These are phyloP conservation scores for Drosophila melanica DNA, from an alignment of 1,140 invertebrate species.

Conservation along the genomic window DNA sequence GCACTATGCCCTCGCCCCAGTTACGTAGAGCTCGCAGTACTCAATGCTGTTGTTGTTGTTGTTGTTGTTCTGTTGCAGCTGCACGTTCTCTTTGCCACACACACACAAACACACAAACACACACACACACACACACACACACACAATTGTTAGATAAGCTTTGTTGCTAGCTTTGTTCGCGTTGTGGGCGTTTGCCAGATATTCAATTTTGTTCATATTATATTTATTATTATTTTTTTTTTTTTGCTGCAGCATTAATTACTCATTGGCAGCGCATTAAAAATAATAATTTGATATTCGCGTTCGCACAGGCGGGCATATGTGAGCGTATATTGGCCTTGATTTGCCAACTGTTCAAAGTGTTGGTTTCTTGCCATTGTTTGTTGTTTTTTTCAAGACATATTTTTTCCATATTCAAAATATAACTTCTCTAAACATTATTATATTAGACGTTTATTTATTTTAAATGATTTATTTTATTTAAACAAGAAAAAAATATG, in stretches of 20 bases:
- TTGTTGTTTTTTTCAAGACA: background rate
- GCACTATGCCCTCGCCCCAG: constrained; percentile 78
- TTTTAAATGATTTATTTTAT: background rate
- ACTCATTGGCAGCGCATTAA: constrained; percentile 31
- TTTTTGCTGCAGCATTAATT: constrained; percentile 46
- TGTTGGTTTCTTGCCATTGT: background rate
- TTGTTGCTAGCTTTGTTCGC: constrained; percentile 2
- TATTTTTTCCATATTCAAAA: too few species aligned
- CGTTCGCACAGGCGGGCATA: background rate
- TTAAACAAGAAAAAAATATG: background rate
- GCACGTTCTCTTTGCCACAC: constrained; percentile 51
- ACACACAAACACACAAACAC: constrained; percentile 9
- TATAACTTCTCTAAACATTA: too few species aligned
- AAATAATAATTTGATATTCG: constrained; percentile 1
- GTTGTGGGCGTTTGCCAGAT: constrained; percentile 48
- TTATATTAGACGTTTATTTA: background rate
- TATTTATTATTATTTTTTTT: constrained; percentile 23
- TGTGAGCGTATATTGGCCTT: constrained; percentile 5
- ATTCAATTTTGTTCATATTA: constrained; percentile 45
- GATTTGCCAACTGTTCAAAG: background rate
- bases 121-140: constrained; percentile 1
- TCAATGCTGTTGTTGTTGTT: constrained; percentile 25
- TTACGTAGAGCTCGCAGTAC: constrained; percentile 54
- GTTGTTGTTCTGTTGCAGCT: constrained; percentile 44
- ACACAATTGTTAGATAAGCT: constrained; percentile 45